phyloP scores from a whole-genome alignment of 2,888 invertebrate species.

The Aricia artaxerxes region DNA sequence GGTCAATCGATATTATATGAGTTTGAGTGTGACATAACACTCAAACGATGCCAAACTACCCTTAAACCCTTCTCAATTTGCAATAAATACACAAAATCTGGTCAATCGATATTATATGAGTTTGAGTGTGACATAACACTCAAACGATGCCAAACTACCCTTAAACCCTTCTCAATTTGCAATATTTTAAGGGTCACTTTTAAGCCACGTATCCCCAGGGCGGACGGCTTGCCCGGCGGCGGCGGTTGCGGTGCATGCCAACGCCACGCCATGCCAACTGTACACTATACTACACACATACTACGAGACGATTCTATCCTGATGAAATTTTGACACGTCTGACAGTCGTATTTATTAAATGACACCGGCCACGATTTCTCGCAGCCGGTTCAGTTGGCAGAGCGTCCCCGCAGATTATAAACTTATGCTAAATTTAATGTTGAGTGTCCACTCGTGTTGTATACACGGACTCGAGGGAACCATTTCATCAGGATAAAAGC shows the following conservation, averaged over 20 bases:
- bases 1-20: too few species aligned
- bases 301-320: constrained; percentile 52
- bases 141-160: neutral
- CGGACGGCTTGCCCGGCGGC: constrained; percentile 63
- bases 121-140: neutral
- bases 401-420: constrained; percentile 6
- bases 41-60: neutral
- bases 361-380: neutral
- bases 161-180: neutral
- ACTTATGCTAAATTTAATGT: constrained; percentile 19
- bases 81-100: neutral
- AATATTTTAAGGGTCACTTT: neutral
- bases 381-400: constrained; percentile 12
- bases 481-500: constrained; percentile 52
- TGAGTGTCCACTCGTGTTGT: constrained; percentile 23
- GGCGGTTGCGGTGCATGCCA: constrained; percentile 71
- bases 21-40: neutral
- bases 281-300: constrained; percentile 57
- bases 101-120: too few species aligned
- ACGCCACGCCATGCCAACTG: constrained; percentile 75
- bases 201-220: constrained; percentile 45
- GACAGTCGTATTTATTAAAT: neutral
- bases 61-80: too few species aligned
- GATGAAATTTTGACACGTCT: constrained; percentile 44
- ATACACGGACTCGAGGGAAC: neutral